Base-by-base conservation (phyloP, 1,140 invertebrate species). In the Nautilus pompilius region DNA sequence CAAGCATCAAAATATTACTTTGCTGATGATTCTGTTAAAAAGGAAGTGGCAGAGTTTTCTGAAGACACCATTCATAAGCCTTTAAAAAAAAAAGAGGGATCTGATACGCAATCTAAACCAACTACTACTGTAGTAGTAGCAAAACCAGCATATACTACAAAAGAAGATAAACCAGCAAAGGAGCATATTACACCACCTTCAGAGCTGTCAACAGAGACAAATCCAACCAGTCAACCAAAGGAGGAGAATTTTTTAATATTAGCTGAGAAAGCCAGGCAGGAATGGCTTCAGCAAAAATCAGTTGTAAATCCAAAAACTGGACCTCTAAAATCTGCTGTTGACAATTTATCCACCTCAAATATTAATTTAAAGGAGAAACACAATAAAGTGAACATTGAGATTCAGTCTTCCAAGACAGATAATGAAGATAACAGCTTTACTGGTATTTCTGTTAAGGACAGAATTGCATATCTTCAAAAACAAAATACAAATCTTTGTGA, bases 181-280 rank as follows among this genome's bases (percentile, higher is more conserved):
- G 15, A 45, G 15, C 3, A 22, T n/a, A 36, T 33, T 33, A 33
- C 22, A 22, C 32, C 8, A 57, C 17, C 22, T 22, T 17, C n/a
- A 54, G 26, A 20, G n/a, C 24, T 54, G 8, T 17, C 15, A 33
- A 41, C 41, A 26, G 41, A 22, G 33, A 59, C 41, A 59, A 20
- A 26, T 13, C n/a, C 20, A 15, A 41, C 22, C n/a, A 46, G n/a
- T 45, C 20, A 36, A 24, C 10, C 32, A n/a, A 59, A 66, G 41
- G 34, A 69, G 22, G 62, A 63, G 24, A 72, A 80, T 64, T 78
- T 73, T 60, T 51, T 80, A 13, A 72, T 73, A 8, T 55, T 76
- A 41, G 78, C 78, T 46, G 78, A 80, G 58, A 78, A 73, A 62
- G 71, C 68, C 53, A 60, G 78, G 24, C 78, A 73, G 26, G 75